These are phyloP conservation scores for Thermophis baileyi DNA, from an alignment of 2,113 vertebrate genomes.

Conservation along the genomic window DNA sequence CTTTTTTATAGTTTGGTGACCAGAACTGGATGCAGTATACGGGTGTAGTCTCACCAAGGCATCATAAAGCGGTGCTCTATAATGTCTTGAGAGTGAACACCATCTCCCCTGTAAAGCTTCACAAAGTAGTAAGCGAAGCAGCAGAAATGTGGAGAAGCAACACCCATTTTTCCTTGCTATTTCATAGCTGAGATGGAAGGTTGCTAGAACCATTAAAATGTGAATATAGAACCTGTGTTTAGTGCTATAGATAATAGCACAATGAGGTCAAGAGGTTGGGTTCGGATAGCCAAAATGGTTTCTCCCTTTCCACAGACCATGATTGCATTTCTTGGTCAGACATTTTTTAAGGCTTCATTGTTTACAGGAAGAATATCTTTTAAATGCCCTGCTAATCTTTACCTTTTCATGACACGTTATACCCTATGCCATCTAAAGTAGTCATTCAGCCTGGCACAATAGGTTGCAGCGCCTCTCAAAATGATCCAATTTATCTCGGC, in stretches of 20 bases:
- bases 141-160: background rate
- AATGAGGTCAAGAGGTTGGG: background rate
- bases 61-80: too few relatives aligned
- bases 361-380: constrained; percentile 54
- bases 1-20: too few relatives aligned
- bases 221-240: background rate
- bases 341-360: constrained; percentile 37
- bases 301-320: background rate
- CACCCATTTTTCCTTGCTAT: background rate
- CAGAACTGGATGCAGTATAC: too few relatives aligned
- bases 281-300: background rate
- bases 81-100: background rate
- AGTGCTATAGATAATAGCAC: background rate
- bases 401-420: constrained; percentile 52
- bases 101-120: background rate
- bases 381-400: constrained; percentile 39
- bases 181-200: background rate
- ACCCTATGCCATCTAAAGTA: constrained; percentile 36
- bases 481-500: constrained; percentile 49
- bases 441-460: constrained; percentile 43
- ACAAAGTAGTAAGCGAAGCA: background rate
- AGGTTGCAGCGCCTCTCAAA: constrained; percentile 42
- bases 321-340: background rate
- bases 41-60: too few relatives aligned
- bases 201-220: background rate